phyloP scores from a whole-genome alignment of 2,113 vertebrate species.

The Scytalopus superciliaris region DNA sequence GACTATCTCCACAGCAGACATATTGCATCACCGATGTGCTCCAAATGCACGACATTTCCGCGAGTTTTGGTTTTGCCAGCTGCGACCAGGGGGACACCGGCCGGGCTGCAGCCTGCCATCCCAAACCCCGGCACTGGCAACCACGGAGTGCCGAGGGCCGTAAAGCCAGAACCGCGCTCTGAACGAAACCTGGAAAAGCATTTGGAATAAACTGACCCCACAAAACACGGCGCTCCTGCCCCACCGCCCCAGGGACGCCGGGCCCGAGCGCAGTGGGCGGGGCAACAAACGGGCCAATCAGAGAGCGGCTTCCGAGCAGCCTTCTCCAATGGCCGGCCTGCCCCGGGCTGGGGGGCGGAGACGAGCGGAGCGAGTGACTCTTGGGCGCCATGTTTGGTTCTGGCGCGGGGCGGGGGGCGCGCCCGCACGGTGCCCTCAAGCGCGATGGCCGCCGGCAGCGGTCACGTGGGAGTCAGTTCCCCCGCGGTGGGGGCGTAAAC shows the following conservation, averaged over 20 bases:
- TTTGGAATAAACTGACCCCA: rapidly evolving
- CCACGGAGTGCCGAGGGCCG: rapidly evolving
- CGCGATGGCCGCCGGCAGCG: background rate
- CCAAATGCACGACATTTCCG: background rate
- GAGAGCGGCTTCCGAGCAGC: rapidly evolving
- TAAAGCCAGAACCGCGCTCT: rapidly evolving
- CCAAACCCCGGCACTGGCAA: background rate
- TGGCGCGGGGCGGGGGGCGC: background rate
- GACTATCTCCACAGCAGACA: background rate
- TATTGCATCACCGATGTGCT: background rate
- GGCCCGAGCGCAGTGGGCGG: too few relatives aligned
- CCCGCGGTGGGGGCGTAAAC: background rate
- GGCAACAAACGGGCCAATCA: background rate
- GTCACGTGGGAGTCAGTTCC: background rate
- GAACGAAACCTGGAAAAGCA: rapidly evolving
- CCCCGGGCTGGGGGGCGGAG: background rate
- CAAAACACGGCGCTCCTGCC: too few relatives aligned
- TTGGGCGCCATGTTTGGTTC: background rate
- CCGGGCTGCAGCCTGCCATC: rapidly evolving
- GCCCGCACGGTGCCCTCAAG: background rate
- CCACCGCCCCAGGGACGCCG: too few relatives aligned
- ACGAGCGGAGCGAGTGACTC: rapidly evolving
- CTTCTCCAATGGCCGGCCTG: background rate
- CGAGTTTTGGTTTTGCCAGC: background rate
- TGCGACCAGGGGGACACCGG: rapidly evolving